phyloP scores from a whole-genome alignment of 2,888 invertebrate species.

The Thumatha senex region DNA sequence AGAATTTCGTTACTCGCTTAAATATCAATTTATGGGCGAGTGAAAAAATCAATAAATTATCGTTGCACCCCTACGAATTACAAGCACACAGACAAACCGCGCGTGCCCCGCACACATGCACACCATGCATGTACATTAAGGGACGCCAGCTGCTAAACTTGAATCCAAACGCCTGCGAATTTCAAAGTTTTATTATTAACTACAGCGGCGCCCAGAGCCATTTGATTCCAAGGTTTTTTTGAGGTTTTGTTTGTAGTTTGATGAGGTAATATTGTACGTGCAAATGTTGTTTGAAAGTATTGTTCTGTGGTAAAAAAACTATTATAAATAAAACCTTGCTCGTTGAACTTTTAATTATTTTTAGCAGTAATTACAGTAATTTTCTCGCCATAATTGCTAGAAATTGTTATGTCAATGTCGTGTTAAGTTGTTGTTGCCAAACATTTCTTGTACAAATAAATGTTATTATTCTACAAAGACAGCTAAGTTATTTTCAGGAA shows the following conservation, averaged over 20 bases:
- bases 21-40: constrained; percentile 31
- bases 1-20: constrained; percentile 25
- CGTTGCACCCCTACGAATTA: constrained; percentile 41
- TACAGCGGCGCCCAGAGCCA: constrained; percentile 23
- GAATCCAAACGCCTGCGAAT: constrained; percentile 60
- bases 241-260: constrained; percentile 23
- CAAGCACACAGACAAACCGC: constrained; percentile 39
- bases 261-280: constrained; percentile 18
- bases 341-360: background rate
- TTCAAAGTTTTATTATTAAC: constrained; percentile 70
- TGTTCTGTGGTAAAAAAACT: background rate
- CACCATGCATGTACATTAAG: constrained; percentile 46
- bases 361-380: background rate
- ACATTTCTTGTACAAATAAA: too few relatives aligned
- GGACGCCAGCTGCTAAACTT: constrained; percentile 78
- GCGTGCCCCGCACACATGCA: constrained; percentile 40
- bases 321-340: background rate
- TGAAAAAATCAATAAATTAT: constrained; percentile 36
- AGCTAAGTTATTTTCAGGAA: too few relatives aligned
- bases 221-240: constrained; percentile 23
- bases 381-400: background rate
- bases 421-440: background rate
- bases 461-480: too few relatives aligned
- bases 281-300: constrained; percentile 12
- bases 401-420: background rate